Evolutionary conservation across 2,797 vertebrate species (phyloP).

Genomic region (Enteromius afrohamiltoni): DNA sequence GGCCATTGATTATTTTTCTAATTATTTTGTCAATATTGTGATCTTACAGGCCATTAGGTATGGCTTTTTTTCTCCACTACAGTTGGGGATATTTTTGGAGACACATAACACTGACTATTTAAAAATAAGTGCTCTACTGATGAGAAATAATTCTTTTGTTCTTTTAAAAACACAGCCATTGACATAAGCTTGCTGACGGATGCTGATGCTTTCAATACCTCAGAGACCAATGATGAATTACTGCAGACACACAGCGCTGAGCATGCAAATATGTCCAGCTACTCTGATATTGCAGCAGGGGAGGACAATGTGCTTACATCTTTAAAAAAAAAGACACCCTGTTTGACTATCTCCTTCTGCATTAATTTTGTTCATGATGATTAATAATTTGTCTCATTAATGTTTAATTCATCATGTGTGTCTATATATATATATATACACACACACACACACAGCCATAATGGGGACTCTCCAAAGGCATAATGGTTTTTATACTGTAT

Average conservation of each 20-base stretch:
- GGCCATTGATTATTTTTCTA: constrained; percentile 29
- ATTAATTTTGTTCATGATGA: constrained; percentile 63
- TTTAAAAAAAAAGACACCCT: constrained; percentile 36
- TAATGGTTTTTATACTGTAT: too few relatives aligned
- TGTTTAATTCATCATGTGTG: constrained; percentile 12
- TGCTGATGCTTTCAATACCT: constrained; percentile 83
- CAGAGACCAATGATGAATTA: constrained; percentile 84
- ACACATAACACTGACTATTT: constrained; percentile 38
- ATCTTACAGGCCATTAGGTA: constrained; percentile 24
- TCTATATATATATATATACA: background rate
- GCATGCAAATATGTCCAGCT: constrained; percentile 81
- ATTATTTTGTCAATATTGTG: constrained; percentile 26
- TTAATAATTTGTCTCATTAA: constrained; percentile 47
- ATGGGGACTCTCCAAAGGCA: too few relatives aligned
- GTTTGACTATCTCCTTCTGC: constrained; percentile 73
- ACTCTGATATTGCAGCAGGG: constrained; percentile 71
- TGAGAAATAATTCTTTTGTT: constrained; percentile 63
- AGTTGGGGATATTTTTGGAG: constrained; percentile 40
- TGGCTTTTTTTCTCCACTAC: background rate
- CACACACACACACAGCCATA: too few relatives aligned
- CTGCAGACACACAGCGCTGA: constrained; percentile 85
- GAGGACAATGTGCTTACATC: constrained; percentile 58
- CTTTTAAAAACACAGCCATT: constrained; percentile 78
- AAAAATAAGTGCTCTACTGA: constrained; percentile 55
- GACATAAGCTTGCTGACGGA: constrained; percentile 82